These are phyloP conservation scores for Calypte anna DNA, from an alignment of 2,113 vertebrate species.

Conservation along the genomic window DNA sequence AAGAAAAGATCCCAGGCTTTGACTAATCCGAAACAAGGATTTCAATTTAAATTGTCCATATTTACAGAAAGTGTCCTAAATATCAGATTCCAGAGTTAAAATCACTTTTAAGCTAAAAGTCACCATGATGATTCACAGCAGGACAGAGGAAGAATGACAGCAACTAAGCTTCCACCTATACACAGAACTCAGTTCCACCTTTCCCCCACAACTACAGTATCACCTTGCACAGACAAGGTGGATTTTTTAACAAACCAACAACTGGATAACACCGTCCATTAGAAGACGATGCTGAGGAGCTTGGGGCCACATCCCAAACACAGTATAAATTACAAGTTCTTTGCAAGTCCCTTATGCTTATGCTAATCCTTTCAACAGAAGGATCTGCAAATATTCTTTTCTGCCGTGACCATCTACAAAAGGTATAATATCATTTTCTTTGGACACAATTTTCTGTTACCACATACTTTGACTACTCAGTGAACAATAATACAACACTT, in stretches of 20 bases:
- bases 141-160: background rate
- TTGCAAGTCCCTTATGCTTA: background rate
- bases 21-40: background rate
- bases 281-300: background rate
- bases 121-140: rapidly evolving
- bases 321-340: background rate
- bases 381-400: background rate
- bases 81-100: background rate
- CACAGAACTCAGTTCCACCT: rapidly evolving
- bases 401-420: background rate
- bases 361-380: background rate
- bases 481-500: background rate
- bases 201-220: background rate
- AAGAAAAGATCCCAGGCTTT: background rate
- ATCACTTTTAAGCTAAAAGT: background rate
- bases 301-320: background rate
- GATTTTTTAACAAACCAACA: background rate
- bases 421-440: background rate
- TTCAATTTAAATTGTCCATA: background rate
- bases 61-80: background rate
- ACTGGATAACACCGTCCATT: background rate
- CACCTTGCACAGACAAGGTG: background rate
- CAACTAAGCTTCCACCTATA: background rate
- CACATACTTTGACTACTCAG: background rate
- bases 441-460: background rate